Conservation (phyloP, 2,888 invertebrate genomes). For the Eupithecia abbreviata region DNA sequence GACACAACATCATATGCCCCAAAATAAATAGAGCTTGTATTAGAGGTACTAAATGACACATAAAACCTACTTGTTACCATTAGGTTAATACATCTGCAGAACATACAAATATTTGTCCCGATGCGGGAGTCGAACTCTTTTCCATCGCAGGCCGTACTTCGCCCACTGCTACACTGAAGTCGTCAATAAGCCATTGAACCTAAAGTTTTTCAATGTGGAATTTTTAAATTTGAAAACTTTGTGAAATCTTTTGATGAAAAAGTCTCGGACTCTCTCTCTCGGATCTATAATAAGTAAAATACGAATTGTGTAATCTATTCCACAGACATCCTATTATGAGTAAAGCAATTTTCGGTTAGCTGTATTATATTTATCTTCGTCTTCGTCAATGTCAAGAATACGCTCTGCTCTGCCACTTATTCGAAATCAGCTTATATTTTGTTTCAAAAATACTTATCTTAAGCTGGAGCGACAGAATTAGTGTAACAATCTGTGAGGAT, state of each 20-base stretch:
- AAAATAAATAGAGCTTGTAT: not conserved
- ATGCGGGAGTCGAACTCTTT: not conserved
- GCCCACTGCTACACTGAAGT: not conserved
- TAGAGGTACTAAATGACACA: not conserved
- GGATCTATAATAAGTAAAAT: not conserved
- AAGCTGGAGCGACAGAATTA: not conserved
- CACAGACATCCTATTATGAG: not conserved
- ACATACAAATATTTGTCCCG: not conserved
- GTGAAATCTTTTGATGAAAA: not conserved
- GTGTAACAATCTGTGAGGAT: not conserved
- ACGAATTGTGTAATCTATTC: slow-evolving; percentile 1
- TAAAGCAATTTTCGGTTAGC: slow-evolving; percentile 8
- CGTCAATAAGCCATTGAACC: not conserved
- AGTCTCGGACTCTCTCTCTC: not conserved
- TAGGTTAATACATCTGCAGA: not conserved
- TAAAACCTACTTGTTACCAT: not conserved
- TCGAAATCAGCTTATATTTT: slow-evolving; percentile 20
- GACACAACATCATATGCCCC: not conserved
- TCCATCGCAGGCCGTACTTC: not conserved
- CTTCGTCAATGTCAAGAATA: slow-evolving; percentile 41
- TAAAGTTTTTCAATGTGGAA: not conserved
- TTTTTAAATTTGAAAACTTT: not conserved
- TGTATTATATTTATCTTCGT: slow-evolving; percentile 29
- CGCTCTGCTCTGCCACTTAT: slow-evolving; percentile 24
- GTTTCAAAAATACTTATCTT: not conserved